Conservation (phyloP, 1,140 invertebrate genomes). For the Luehdorfia chinensis region DNA sequence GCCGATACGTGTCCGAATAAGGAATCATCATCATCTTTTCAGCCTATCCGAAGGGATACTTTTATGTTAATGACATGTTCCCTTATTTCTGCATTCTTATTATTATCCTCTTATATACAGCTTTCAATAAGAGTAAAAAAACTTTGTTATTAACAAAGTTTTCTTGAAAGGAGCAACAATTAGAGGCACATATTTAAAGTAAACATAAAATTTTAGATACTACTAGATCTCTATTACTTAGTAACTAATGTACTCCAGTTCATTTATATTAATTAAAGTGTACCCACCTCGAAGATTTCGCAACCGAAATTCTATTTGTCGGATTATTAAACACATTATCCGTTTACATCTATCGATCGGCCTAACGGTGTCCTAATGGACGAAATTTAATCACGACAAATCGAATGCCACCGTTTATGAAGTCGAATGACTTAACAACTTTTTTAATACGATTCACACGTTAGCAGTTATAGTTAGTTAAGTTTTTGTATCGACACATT, state of each 20-base stretch:
- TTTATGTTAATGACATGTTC: too few species aligned
- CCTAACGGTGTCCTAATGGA: constrained; percentile 71
- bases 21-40: too few species aligned
- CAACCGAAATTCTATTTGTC: constrained; percentile 59
- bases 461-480: constrained; percentile 74
- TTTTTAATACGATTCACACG: constrained; percentile 77
- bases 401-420: constrained; percentile 75
- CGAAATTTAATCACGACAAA: constrained; percentile 76
- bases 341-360: constrained; percentile 52
- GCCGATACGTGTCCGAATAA: too few species aligned
- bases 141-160: too few species aligned
- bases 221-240: too few species aligned
- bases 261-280: constrained; percentile 16
- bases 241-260: not conserved
- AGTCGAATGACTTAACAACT: constrained; percentile 73
- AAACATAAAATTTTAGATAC: too few species aligned
- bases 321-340: constrained; percentile 69
- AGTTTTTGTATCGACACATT: constrained; percentile 75
- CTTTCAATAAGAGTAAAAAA: too few species aligned
- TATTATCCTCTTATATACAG: too few species aligned
- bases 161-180: too few species aligned
- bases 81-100: too few species aligned
- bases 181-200: too few species aligned
- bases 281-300: constrained; percentile 32
- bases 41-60: too few species aligned